These are phyloP conservation scores for Podarcis cretensis DNA, from an alignment of 2,113 vertebrate genomes.

Conservation along the genomic window DNA sequence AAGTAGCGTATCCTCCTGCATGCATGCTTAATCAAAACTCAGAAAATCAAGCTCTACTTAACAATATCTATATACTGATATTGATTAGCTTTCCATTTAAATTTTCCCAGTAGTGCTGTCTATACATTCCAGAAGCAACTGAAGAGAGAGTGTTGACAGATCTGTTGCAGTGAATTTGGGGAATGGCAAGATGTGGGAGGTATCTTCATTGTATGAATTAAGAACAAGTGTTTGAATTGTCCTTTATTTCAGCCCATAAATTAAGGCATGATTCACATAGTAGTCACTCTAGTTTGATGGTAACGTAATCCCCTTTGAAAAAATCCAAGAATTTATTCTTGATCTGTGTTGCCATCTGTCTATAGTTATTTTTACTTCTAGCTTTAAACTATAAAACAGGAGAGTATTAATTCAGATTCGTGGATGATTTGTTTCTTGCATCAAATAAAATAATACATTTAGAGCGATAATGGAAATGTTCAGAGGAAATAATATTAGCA, in stretches of 20 bases:
- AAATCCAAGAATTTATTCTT: background rate
- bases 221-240: background rate
- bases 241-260: background rate
- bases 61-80: background rate
- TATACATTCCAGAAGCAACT: too few species aligned
- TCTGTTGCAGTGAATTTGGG: background rate
- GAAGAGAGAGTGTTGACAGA: background rate
- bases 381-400: background rate
- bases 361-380: background rate
- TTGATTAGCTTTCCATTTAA: background rate
- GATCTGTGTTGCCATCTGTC: background rate
- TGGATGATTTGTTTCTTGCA: background rate
- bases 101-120: background rate
- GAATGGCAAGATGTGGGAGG: background rate
- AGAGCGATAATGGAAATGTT: background rate
- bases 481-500: background rate
- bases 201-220: background rate
- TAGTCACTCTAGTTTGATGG: background rate
- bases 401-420: background rate
- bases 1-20: background rate
- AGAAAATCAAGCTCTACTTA: background rate
- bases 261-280: background rate
- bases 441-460: background rate
- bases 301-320: background rate
- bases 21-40: background rate